Base-by-base conservation (phyloP, 2,113 vertebrate species). In the Pandion haliaetus region DNA sequence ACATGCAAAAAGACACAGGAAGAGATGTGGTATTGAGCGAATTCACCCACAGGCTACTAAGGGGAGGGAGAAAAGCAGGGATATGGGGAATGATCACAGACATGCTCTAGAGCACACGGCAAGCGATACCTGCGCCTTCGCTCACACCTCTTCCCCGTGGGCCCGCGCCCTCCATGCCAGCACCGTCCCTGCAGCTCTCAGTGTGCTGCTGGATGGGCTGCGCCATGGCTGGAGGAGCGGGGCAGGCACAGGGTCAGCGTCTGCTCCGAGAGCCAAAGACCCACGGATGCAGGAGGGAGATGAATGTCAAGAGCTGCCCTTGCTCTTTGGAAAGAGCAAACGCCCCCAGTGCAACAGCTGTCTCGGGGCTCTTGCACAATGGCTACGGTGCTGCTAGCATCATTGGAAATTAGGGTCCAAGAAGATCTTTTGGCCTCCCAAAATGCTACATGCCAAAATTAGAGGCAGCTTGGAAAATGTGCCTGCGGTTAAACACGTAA, bases 111-210 rank as follows among this genome's bases (percentile, higher is more conserved):
- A 82, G 9, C 52, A 28, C 20, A 2, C 0, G 2, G 49, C 1
- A 1, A 61, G 49, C 0, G 3, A 38, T 23, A 19, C 18, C 49
- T 2, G 8, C 5, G 2, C 69, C 61, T 42, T 1, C 0, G 2
- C 12, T 32, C 32, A 3, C 8, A 2, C 6, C 9, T 14, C 76
- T 16, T 36, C 49, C 44, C 5, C 15, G 3, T 0, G 1, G 47
- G 12, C n/a, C 26, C 1, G 4, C 5, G 2, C 38, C 13, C 38
- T 32, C 44, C 17, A 2, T 2, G 3, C 2, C 1, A 49, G 31
- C 88, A 55, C 34, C 26, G 5, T 5, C 52, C 40, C 52, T 34
- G 34, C 5, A 3, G 45, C 59, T 17, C 14, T 29, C 23, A 52
- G 61, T 26, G 0, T 0, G 4, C 7, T 40, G 28, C 9, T 40